Base-by-base conservation (phyloP, 2,113 vertebrate genomes). In the Thryonomys swinderianus region DNA sequence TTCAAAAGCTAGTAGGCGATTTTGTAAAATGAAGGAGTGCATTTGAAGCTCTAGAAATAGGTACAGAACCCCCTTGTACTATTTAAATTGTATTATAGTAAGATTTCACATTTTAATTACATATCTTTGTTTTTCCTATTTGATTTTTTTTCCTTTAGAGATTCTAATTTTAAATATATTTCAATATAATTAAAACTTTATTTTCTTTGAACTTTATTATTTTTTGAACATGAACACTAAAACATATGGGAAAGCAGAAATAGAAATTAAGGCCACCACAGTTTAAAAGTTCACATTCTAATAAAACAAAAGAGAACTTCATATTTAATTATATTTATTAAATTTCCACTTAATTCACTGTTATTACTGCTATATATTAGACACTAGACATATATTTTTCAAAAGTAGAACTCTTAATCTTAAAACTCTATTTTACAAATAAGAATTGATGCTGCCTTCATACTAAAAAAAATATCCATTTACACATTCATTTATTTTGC, bases 361-460 rank as follows among this genome's bases (percentile, higher is more conserved):
- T 90, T 37, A 82, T 62, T 3, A 3, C 61, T 88, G 51, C 30
- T 90, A 9, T 88, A 51, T 94, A 37, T 86, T 34, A 79, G 69
- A 90, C 64, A n/a, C 34, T 74, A 40, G 40, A 84, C 34, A 66
- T 21, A 4, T 45, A 93, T 67, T 92, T 93, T 84, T 67, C 62
- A 55, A 48, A 53, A 9, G 27, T 34, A 40, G 10, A 4, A 2
- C 62, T 84, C 21, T 45, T 51, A 40, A 85, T 6, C 20, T 78
- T 62, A 91, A 93, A 30, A 74, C n/a, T n/a, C 34, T 84, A 7
- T 66, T 81, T 78, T 93, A 76, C 21, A 82, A 85, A 95, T 91
- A 69, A 85, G 3, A 93, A 55, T 4, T 42, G 62, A 83, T 64
- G 34, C 14, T 78, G 2, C 8, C 62, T 66, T 11, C 85, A 62